Evolutionary conservation across 35 echinoderm and acorn worm genomes (phyloP).

Genomic region (Acanthaster planci): DNA sequence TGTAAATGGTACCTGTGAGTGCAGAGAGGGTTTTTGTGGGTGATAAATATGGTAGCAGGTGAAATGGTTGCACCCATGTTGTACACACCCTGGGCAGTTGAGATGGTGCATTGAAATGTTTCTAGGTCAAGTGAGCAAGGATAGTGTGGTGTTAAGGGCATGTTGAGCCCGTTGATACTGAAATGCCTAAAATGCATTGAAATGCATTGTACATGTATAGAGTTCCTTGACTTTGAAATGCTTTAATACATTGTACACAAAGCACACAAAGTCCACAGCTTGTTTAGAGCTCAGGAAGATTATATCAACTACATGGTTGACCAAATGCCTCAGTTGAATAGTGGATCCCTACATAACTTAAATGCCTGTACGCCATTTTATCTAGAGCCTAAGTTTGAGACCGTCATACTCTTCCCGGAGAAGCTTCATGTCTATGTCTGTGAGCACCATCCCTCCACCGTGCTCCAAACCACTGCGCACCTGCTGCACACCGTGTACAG

Average conservation of each 20-base stretch:
- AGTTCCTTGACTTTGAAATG: not conserved
- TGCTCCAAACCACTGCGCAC: constrained; percentile 17
- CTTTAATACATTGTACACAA: not conserved
- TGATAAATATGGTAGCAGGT: too few relatives aligned
- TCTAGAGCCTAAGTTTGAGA: not conserved
- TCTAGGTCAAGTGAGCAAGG: too few relatives aligned
- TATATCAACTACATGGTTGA: not conserved
- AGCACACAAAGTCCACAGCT: not conserved
- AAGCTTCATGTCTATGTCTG: constrained; percentile 47
- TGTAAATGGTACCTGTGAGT: not conserved
- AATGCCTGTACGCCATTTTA: not conserved
- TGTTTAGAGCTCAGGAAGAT: not conserved
- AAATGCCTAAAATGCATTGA: too few relatives aligned
- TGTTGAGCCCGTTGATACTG: too few relatives aligned
- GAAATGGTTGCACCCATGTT: too few relatives aligned
- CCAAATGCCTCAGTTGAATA: not conserved
- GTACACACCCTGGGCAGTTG: too few relatives aligned
- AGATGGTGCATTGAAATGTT: too few relatives aligned
- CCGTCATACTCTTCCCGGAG: constrained; percentile 32
- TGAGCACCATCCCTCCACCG: constrained; percentile 31
- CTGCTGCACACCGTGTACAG: constrained; percentile 20
- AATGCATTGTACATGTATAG: not conserved
- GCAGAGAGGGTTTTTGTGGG: too few relatives aligned
- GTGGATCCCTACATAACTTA: not conserved
- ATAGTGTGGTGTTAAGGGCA: too few relatives aligned